These are phyloP conservation scores for Varanus salvator DNA, from an alignment of 2,113 vertebrate genomes.

Conservation along the genomic window DNA sequence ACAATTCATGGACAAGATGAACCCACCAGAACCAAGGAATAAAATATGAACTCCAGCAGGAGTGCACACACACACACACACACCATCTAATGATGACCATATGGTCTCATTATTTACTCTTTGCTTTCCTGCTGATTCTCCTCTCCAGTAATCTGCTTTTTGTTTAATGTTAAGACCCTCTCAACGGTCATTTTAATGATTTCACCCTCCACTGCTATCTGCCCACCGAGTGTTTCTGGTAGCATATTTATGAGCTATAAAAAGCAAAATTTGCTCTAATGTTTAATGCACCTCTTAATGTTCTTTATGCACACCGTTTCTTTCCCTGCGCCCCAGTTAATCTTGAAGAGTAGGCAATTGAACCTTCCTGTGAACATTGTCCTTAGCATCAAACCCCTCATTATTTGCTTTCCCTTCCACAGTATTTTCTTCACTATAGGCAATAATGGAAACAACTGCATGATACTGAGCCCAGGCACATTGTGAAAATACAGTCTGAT, in stretches of 20 bases:
- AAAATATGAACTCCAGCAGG: constrained; percentile 35
- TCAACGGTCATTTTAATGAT: constrained; percentile 25
- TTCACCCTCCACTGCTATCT: constrained; percentile 1
- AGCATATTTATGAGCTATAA: constrained; percentile 3
- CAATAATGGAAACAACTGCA: neutral
- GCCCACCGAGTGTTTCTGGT: constrained; percentile 31
- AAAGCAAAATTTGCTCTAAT: neutral
- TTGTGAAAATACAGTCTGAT: neutral
- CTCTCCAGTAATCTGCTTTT: constrained; percentile 39
- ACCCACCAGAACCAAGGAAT: constrained; percentile 38
- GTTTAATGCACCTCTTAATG: neutral
- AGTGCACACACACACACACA: constrained; percentile 46
- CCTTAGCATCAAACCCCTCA: too few relatives aligned
- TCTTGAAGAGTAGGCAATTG: neutral
- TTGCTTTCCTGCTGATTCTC: constrained; percentile 40
- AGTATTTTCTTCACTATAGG: neutral
- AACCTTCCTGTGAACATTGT: neutral
- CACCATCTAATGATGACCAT: constrained; percentile 1
- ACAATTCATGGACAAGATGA: constrained; percentile 32
- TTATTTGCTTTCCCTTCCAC: neutral
- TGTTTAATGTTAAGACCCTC: constrained; percentile 40
- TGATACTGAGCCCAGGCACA: neutral
- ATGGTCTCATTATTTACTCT: constrained; percentile 28
- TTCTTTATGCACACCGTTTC: neutral
- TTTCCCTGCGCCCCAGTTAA: neutral